Evolutionary conservation across 2,888 invertebrate species (phyloP).

Genomic region (Agapetus fuscipes): DNA sequence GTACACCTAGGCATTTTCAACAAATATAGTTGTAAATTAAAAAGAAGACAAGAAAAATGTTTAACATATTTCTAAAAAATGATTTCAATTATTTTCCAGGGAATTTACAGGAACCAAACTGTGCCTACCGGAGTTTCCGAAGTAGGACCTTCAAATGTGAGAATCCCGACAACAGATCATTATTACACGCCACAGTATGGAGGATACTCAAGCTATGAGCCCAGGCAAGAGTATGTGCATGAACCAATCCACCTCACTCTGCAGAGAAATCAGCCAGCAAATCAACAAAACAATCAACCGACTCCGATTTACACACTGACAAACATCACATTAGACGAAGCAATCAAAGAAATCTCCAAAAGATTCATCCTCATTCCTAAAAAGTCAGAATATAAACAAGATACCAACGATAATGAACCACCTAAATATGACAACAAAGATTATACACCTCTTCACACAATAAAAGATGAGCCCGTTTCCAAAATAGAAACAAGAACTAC

Average conservation of each 20-base stretch:
- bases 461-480: too few species aligned
- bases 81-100: conserved; percentile 4
- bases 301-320: conserved; percentile 9
- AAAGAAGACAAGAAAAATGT: background rate
- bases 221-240: too few species aligned
- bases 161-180: too few species aligned
- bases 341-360: conserved; percentile 19
- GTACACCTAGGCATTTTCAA: too few species aligned
- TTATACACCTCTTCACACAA: too few species aligned
- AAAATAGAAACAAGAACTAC: background rate
- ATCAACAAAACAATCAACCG: conserved; percentile 6
- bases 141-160: too few species aligned
- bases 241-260: background rate
- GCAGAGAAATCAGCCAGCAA: background rate
- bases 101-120: conserved; percentile 10
- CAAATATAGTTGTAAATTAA: too few species aligned
- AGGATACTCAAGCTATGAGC: too few species aligned
- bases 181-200: too few species aligned
- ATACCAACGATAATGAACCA: background rate
- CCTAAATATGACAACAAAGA: background rate
- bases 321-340: conserved; percentile 19
- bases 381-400: conserved; percentile 1
- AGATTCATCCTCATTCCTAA: conserved; percentile 19
- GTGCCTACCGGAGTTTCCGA: too few species aligned
- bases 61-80: background rate